Conservation (phyloP, 2,113 vertebrate species). For the Malaclemys terrapin region DNA sequence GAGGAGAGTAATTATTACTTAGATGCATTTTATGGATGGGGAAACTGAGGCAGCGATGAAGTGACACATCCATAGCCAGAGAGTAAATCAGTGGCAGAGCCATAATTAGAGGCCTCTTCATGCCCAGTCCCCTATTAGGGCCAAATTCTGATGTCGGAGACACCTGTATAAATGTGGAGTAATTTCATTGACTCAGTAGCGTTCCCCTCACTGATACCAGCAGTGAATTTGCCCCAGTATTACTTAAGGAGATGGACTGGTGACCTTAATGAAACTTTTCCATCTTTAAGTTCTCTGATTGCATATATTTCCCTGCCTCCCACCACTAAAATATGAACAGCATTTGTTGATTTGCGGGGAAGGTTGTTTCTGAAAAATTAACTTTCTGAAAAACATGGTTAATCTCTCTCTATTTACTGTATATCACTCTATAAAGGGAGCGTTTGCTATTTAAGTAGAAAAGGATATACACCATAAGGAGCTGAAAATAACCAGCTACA, state of each 20-base stretch:
- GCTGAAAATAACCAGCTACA: slow-evolving; percentile 55
- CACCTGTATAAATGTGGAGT: neutral
- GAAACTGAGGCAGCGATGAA: slow-evolving; percentile 37
- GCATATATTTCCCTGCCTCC: neutral
- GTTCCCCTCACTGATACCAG: neutral
- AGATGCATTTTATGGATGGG: slow-evolving; percentile 52
- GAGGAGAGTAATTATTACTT: neutral
- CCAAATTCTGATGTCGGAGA: neutral
- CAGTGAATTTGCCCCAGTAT: neutral
- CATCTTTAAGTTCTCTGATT: neutral
- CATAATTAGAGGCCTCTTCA: slow-evolving; percentile 36
- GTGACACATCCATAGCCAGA: neutral
- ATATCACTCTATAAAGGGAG: slow-evolving; percentile 20
- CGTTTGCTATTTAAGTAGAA: neutral
- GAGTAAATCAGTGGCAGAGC: neutral
- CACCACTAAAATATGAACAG: slow-evolving; percentile 6
- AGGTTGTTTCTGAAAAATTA: slow-evolving; percentile 34
- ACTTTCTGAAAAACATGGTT: slow-evolving; percentile 35
- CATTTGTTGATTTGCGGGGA: neutral
- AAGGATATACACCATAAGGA: slow-evolving; percentile 35
- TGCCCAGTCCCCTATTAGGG: slow-evolving; percentile 16
- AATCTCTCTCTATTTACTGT: slow-evolving; percentile 42
- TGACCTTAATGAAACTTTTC: slow-evolving; percentile 31
- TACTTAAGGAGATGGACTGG: slow-evolving; percentile 1
- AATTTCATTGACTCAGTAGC: neutral